Base-by-base conservation (phyloP, 64 coral and sea anemone species). In the Platygyra sinensis region DNA sequence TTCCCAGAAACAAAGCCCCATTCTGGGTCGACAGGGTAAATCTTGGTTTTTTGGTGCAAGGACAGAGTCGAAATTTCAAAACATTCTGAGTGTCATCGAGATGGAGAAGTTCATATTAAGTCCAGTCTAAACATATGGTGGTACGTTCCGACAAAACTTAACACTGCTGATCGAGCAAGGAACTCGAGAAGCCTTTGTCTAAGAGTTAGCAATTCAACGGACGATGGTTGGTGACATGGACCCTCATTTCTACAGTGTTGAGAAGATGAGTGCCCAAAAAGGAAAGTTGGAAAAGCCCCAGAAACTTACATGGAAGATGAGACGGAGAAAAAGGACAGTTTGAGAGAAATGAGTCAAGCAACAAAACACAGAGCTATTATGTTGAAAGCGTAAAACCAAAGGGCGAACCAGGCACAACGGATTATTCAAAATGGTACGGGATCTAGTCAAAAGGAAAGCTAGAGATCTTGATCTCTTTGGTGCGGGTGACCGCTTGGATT, bases 191-290 rank as follows among this genome's bases (percentile, higher is more conserved):
- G 46, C 86, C 25, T 82, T 28, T 39, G 64, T 89, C 15, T 62
- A 51, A 76, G 74, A 80, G 59, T 69, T 90, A 36, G 33, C 3
- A 74, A 87, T 67, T n/a, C n/a, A n/a, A n/a, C n/a, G 67, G 74
- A 90, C 62, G 50, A 78, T 14, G 65, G 65, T 29, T 95, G 89
- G 76, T 91, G 89, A 83, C 31, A 91, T 62, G 76, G 76, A 73
- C 81, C 93, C 25, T 24, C 25, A 19, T 90, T 90, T 59, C 76
- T 90, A 31, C 64, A 73, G 65, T 73, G 82, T 49, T 0, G 79
- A 61, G 20, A 81, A 95, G 67, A 80, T 62, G 73, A 64, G 11
- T 95, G 82, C 83, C 93, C 83, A 52, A 46, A 88, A 25, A 74
- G 79, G 63, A 93, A 73, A 76, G 87, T 87, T 80, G 91, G 16